Percentiles rank a stretch among this genome's conserved stretches.
phyloP scores from a whole-genome alignment of 2,888 invertebrate genomes.

The Miltochrista miniata region DNA sequence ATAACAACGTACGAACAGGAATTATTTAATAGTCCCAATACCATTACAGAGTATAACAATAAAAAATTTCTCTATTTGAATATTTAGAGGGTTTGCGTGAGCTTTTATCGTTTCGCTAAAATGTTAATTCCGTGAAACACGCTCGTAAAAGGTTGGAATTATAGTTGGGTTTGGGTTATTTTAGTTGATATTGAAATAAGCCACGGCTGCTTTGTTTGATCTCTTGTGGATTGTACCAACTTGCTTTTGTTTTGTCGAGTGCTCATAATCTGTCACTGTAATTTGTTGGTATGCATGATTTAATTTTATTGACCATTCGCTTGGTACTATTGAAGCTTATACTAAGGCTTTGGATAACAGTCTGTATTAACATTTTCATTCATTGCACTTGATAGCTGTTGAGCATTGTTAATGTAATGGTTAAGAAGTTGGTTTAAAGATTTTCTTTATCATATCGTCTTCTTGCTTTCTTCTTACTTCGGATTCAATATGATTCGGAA shows the following conservation, averaged over 20 bases:
- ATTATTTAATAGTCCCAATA: slow-evolving; percentile 38
- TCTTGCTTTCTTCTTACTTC: no score
- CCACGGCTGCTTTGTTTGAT: slow-evolving; percentile 53
- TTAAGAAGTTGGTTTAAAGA: no score
- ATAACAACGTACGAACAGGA: slow-evolving; percentile 21
- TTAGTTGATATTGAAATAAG: slow-evolving; percentile 59
- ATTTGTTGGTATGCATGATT: slow-evolving; percentile 24
- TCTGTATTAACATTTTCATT: slow-evolving; percentile 13
- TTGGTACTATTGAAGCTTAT: slow-evolving; percentile 2
- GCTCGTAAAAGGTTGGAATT: slow-evolving; percentile 62
- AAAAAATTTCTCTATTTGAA: slow-evolving; percentile 56
- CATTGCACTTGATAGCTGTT: neutral
- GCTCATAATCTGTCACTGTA: slow-evolving; percentile 37
- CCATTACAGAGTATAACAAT: slow-evolving; percentile 47
- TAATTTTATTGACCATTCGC: slow-evolving; percentile 24
- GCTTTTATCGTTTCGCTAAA: slow-evolving; percentile 67
- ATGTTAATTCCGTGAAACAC: slow-evolving; percentile 70
- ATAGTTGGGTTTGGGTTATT: slow-evolving; percentile 60
- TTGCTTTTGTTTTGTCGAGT: slow-evolving; percentile 38
- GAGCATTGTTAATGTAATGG: no score
- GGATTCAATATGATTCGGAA: no score
- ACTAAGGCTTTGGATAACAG: slow-evolving; percentile 10
- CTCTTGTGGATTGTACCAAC: slow-evolving; percentile 24
- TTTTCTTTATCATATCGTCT: no score
- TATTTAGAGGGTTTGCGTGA: slow-evolving; percentile 62